phyloP scores from a whole-genome alignment of 2,797 vertebrate genomes.

The Spinus olivaceus region DNA sequence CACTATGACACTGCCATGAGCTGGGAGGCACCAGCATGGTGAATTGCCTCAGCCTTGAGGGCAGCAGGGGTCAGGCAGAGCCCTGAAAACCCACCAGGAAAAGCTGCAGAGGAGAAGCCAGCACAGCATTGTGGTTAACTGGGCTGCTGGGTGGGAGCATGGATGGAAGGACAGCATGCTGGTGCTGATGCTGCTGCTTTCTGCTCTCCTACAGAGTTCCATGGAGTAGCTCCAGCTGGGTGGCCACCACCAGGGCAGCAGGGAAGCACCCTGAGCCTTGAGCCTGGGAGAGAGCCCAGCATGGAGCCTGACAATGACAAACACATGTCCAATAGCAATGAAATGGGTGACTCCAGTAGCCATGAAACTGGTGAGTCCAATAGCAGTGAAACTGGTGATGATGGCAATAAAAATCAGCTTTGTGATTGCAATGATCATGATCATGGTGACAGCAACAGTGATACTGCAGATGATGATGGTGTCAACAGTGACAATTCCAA shows the following conservation, averaged over 20 bases:
- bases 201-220: neutral
- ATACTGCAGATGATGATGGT: too few species aligned
- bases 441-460: neutral
- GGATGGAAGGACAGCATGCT: neutral
- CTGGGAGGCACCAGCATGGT: accelerated
- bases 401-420: neutral
- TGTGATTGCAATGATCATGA: accelerated
- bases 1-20: accelerated
- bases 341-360: accelerated
- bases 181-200: neutral
- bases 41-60: accelerated
- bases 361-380: accelerated
- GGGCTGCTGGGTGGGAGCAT: neutral
- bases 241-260: neutral
- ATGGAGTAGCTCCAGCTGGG: neutral
- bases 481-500: neutral
- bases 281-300: neutral
- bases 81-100: neutral
- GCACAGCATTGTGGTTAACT: accelerated
- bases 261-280: accelerated
- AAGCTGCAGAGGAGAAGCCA: neutral
- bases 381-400: accelerated
- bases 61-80: neutral
- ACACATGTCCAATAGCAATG: accelerated
- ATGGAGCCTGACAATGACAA: accelerated